These are phyloP conservation scores for Neoniphon sammara DNA, from an alignment of 2,797 vertebrate genomes.

Conservation along the genomic window DNA sequence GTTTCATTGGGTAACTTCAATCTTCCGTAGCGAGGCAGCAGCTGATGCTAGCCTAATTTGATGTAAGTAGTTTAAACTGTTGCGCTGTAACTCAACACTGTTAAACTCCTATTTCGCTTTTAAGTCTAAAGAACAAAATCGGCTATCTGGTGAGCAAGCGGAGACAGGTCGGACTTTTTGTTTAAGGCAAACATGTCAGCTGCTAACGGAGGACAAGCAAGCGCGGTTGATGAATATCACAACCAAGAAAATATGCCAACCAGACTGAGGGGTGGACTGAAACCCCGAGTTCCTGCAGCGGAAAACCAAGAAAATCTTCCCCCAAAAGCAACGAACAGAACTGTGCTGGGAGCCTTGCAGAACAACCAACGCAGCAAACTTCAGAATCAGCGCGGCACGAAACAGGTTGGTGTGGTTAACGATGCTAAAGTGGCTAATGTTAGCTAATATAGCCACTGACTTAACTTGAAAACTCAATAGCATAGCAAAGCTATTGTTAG, in stretches of 20 bases:
- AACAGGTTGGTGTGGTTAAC: slow-evolving; percentile 75
- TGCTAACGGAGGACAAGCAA: slow-evolving; percentile 64
- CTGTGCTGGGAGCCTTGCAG: slow-evolving; percentile 86
- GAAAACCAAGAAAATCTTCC: slow-evolving; percentile 91
- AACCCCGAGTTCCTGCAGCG: slow-evolving; percentile 51
- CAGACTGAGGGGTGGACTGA: slow-evolving; percentile 63
- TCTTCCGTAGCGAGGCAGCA: neutral
- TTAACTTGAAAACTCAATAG: neutral
- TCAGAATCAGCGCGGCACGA: slow-evolving; percentile 77
- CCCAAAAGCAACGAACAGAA: slow-evolving; percentile 76
- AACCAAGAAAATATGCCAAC: slow-evolving; percentile 82
- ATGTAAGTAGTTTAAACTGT: too few relatives aligned
- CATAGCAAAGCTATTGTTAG: slow-evolving; percentile 1
- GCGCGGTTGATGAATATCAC: slow-evolving; percentile 62
- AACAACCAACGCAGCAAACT: slow-evolving; percentile 75
- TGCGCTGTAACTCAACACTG: neutral
- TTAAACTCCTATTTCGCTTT: neutral
- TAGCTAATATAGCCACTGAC: neutral
- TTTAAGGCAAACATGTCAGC: slow-evolving; percentile 73
- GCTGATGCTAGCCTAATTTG: slow-evolving; percentile 28
- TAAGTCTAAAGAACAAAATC: rapidly evolving
- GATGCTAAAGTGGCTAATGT: slow-evolving; percentile 14
- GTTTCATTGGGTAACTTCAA: slow-evolving; percentile 41
- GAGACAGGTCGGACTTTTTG: neutral
- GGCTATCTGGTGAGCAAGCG: too few relatives aligned